Conservation (phyloP, 2,888 invertebrate species). For the Acleris cristana region DNA sequence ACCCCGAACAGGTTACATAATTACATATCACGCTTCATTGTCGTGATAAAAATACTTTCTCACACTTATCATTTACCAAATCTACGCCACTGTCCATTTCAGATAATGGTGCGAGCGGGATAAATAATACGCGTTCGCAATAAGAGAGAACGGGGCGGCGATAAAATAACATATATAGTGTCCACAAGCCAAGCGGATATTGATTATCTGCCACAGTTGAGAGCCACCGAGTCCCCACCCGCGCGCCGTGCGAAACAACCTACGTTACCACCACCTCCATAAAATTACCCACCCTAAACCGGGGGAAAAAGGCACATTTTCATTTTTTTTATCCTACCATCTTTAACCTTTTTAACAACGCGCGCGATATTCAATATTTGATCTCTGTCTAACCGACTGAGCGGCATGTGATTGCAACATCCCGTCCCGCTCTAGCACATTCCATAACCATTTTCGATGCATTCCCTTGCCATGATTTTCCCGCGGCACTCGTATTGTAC, state of each 20-base stretch:
- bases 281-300: conserved; percentile 62
- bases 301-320: conserved; percentile 60
- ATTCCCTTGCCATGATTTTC: conserved; percentile 82
- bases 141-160: conserved; percentile 61
- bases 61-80: conserved; percentile 84
- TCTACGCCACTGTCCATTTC: conserved; percentile 84
- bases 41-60: conserved; percentile 84
- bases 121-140: conserved; percentile 45
- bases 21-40: conserved; percentile 83
- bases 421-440: conserved; percentile 76
- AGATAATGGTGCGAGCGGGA: conserved; percentile 79
- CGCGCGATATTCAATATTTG: conserved; percentile 79
- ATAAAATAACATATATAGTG: conserved; percentile 83
- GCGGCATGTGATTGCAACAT: conserved; percentile 75
- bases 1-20: conserved; percentile 79
- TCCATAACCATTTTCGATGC: conserved; percentile 83
- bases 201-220: conserved; percentile 85
- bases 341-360: conserved; percentile 61
- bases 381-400: conserved; percentile 83
- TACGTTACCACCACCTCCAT: conserved; percentile 49
- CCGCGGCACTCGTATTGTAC: conserved; percentile 70
- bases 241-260: conserved; percentile 58
- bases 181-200: conserved; percentile 85
- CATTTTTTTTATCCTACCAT: conserved; percentile 44
- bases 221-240: conserved; percentile 75